Base-by-base conservation (phyloP, 2,888 invertebrate genomes). In the Euzetes globulus region DNA sequence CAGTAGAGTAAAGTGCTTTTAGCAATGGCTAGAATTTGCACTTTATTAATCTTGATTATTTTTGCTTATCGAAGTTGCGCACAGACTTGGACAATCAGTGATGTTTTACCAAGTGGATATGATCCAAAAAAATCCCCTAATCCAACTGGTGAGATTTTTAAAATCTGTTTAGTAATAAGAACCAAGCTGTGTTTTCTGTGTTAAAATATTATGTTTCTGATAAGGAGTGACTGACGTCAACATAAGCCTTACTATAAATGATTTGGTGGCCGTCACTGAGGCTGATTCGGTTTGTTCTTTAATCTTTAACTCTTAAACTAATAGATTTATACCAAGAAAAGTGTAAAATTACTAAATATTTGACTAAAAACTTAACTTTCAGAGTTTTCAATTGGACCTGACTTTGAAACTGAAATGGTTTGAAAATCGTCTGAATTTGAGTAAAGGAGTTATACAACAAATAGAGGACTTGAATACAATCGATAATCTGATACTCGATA, bases 361-460 rank as follows among this genome's bases (percentile, higher is more conserved):
- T 33, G 9, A 15, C 9, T 15, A 41, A 4, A 41, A 33, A 11
- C 9, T 33, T 45, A n/a, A 33, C 6, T 47, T 19, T 15, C 11
- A 73, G 73, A 60, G 25, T 25, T 47, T 73, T 68, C 33, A 45
- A 37, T 45, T 76, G 25, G 76, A 76, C 50, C 7, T 76, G 17
- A 71, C 74, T 17, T 33, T 72, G 11, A 17, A 75, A 17, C 63
- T 74, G 22, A 52, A 73, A 47, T 76, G 76, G 76, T 22, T 47
- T 41, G 76, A 76, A 45, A 41, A 6, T 13, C 41, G 76, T 41
- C n/a, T 76, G 9, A 60, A 63, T 13, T 13, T 74, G 5, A 50
- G 29, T 37, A 1, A 15, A 22, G 0, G 1, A 33, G 11, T 33
- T 15, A 17, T 6, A 4, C 13, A 58, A 25, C 25, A 58, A 25